Base-by-base conservation (phyloP, 2,113 vertebrate genomes). In the Rhinichthys klamathensis region DNA sequence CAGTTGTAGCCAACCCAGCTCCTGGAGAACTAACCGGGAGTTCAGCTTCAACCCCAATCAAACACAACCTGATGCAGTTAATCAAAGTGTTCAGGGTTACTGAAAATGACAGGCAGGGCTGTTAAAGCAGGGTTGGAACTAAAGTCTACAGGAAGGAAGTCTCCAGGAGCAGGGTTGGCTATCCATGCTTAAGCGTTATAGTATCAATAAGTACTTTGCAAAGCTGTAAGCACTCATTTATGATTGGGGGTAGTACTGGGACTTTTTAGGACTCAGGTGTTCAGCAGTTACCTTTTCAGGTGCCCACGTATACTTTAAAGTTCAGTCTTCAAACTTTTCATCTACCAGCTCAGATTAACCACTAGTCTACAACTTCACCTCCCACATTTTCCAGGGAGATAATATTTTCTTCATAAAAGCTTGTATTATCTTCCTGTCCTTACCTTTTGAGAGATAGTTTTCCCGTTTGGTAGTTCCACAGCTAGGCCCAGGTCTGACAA, bases 401-500 rank as follows among this genome's bases (percentile, higher is more conserved):
- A 10, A 0, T 11, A 38, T 18, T 67, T 56, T 23, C 15, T 70
- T 38, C 32, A 69, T 18, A 30, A 72, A 72, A 6, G 10, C 38
- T 41, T 30, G 9, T 67, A 25, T 27, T 25, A 2, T 67, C 25
- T 46, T 21, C 44, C 8, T 44, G 41, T 63, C 21, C 72, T 65
- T 70, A 82, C 79, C 85, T 76, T 86, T 9, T 86, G 85, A 63
- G 30, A 58, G 61, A 70, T 56, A 1, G 30, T 65, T 65, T 82
- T 75, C 30, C 80, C 79, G 8, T 44, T 65, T 8, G 69, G 80
- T n/a, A 97, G 88, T 91, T 93, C 90, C 86, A 98, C 95, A 2
- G 97, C 97, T 70, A 99, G 93, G 60, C 97, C 98, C 90, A 98
- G 93, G 90, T 97, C 96, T 15, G 97, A 99, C 41, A 98, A 94